phyloP scores from a whole-genome alignment of 2,888 invertebrate genomes.

The Spisula subtruncata region DNA sequence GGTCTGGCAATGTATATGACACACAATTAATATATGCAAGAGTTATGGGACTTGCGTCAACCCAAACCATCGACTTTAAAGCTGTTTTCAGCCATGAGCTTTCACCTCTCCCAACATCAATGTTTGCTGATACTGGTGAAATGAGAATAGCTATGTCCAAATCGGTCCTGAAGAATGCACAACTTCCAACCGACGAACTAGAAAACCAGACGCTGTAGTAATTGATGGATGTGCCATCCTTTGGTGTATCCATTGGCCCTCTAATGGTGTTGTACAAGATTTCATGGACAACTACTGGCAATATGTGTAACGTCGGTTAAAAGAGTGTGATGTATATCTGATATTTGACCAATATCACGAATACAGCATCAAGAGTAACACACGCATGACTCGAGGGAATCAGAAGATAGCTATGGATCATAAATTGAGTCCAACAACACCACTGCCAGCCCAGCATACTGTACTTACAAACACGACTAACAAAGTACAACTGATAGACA shows the following conservation, averaged over 20 bases:
- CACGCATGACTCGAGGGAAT: not conserved
- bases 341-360: slow-evolving; percentile 22
- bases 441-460: too few relatives aligned
- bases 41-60: slow-evolving; percentile 49
- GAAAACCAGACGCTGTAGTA: not conserved
- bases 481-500: too few relatives aligned
- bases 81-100: slow-evolving; percentile 34
- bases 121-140: slow-evolving; percentile 50
- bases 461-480: too few relatives aligned
- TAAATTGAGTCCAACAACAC: too few relatives aligned
- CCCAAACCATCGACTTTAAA: slow-evolving; percentile 40
- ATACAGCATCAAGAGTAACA: slow-evolving; percentile 19
- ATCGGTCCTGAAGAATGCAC: slow-evolving; percentile 17
- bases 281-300: not conserved
- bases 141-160: slow-evolving; percentile 38
- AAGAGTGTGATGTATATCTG: slow-evolving; percentile 25
- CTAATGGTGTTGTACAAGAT: slow-evolving; percentile 18
- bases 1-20: slow-evolving; percentile 40
- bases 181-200: not conserved
- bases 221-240: slow-evolving; percentile 51
- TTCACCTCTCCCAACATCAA: slow-evolving; percentile 49
- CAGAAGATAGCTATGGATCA: too few relatives aligned
- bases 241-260: slow-evolving; percentile 33
- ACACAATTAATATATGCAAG: slow-evolving; percentile 45
- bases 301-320: not conserved